Conservation (phyloP, 2,113 vertebrate genomes). For the Cheirogaleus medius region DNA sequence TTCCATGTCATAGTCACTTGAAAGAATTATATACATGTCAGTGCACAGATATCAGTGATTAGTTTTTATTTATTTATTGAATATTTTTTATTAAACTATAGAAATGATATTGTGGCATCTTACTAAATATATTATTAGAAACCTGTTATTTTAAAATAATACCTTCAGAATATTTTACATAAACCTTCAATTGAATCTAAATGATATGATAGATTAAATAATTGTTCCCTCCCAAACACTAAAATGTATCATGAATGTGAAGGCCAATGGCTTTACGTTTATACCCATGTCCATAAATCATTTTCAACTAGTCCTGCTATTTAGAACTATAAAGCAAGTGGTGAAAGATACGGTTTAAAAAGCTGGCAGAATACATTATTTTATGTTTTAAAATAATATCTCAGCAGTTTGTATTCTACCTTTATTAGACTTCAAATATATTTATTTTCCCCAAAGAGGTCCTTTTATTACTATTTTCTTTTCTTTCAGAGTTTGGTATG, state of each 20-base stretch:
- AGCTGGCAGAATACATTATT: neutral
- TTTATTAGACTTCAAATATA: neutral
- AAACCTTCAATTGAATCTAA: neutral
- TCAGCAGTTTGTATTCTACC: constrained; percentile 18
- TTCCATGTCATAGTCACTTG: neutral
- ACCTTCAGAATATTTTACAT: neutral
- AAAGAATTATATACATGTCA: neutral
- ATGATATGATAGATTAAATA: neutral
- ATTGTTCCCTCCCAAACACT: neutral
- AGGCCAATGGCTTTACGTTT: neutral
- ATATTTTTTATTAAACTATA: constrained; percentile 21
- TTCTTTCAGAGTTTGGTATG: neutral
- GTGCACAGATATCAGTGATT: neutral
- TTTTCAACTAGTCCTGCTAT: neutral
- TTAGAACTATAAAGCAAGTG: neutral
- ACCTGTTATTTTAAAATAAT: constrained; percentile 34
- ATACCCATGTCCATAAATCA: neutral
- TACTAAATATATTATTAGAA: constrained; percentile 28
- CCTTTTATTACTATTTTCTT: neutral
- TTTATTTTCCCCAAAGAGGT: neutral
- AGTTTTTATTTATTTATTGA: neutral
- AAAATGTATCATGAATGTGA: neutral
- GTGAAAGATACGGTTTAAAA: neutral
- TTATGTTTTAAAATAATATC: constrained; percentile 18
- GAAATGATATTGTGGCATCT: neutral